Percentiles rank a stretch among this genome's conserved stretches.
Conservation (phyloP, 2,888 invertebrate genomes). For the Ormyrus nitidulus region DNA sequence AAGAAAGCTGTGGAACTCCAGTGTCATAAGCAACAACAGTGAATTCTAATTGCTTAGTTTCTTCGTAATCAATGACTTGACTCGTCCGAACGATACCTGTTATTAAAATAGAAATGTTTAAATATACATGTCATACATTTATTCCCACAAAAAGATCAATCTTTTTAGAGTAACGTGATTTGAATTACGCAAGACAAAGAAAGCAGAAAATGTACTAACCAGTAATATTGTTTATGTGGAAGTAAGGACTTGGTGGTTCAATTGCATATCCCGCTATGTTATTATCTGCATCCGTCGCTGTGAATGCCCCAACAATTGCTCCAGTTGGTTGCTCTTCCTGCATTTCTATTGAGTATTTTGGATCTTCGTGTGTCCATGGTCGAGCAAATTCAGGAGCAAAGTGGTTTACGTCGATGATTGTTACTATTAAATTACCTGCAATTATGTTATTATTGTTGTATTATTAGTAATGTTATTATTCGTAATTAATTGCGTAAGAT, state of each 20-base stretch:
- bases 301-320: constrained; percentile 85
- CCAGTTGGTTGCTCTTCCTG: constrained; percentile 90
- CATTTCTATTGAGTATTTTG: constrained; percentile 81
- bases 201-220: constrained; percentile 76
- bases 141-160: neutral
- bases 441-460: neutral
- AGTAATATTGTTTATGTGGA: constrained; percentile 87
- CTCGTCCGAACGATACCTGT: constrained; percentile 86
- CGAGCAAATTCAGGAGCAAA: constrained; percentile 80
- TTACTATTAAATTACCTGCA: constrained; percentile 80
- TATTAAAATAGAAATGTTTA: constrained; percentile 11
- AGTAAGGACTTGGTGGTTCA: constrained; percentile 84
- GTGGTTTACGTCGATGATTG: constrained; percentile 80
- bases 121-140: neutral
- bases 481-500: no score
- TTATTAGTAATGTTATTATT: no score
- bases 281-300: constrained; percentile 89
- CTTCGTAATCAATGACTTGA: constrained; percentile 90
- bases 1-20: constrained; percentile 89
- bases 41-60: constrained; percentile 85
- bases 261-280: constrained; percentile 87
- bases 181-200: constrained; percentile 2
- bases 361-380: constrained; percentile 84
- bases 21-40: constrained; percentile 90
- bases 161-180: neutral